Base-by-base conservation (phyloP, 2,888 invertebrate genomes). In the Drosophila anceps region DNA sequence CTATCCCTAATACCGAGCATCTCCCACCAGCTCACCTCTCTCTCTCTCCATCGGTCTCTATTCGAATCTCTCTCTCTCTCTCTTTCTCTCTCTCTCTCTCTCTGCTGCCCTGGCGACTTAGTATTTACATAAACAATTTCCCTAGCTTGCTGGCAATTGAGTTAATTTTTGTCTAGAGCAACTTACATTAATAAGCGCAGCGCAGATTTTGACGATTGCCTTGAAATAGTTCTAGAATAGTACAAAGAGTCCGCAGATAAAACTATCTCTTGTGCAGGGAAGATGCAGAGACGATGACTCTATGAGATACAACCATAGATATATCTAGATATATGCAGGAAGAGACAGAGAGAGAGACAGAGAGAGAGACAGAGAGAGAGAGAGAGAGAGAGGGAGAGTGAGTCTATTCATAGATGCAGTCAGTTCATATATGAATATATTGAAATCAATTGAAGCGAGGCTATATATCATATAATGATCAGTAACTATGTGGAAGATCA, bases 111-210 rank as follows among this genome's bases (percentile, higher is more conserved):
- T 62, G 59, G 65, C 24, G 33, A 71, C 58, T 62, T 59, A 27
- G 67, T 62, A 62, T 65, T 78, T 73, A 77, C 78, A 68, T 78
- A 69, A 60, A 72, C 59, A 53, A 53, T 55, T 44, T 69, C 51
- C n/a, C n/a, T 35, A 31, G 1, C 48, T 54, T 54, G 79, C 35
- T 72, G 60, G 69, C 72, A 79, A 80, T 82, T 82, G 73, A 80
- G 65, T 82, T 79, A 72, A 69, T 73, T 78, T 37, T 64, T 61
- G 58, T 69, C 59, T 69, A 57, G 69, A 80, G 65, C 68, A 66
- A 55, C 73, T 76, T 65, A 72, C 37, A 33, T 53, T 53, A 53
- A 53, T 53, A 39, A 27, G 37, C 33, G 39, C 37, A 27, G 37
- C 33, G 39, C 37, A 37, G 46, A 50, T 55, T 74, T 63, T 59